Conservation (phyloP, 2,113 vertebrate genomes). For the Furnarius figulus region DNA sequence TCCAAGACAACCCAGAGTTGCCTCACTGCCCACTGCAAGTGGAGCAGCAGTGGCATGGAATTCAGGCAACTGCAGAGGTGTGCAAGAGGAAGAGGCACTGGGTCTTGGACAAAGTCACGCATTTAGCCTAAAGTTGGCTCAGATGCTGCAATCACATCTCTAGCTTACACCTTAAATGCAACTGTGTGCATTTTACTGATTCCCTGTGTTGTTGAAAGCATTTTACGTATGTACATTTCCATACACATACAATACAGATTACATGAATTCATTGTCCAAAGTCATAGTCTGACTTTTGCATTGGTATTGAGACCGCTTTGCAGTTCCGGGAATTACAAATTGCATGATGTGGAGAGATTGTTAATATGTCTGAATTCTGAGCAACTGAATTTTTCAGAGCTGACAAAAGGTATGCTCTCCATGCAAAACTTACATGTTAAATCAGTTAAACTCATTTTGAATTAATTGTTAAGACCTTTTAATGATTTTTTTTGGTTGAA, state of each 20-base stretch:
- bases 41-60: rapidly evolving
- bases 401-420: background rate
- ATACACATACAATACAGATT: background rate
- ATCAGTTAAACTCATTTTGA: background rate
- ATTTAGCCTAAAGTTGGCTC: background rate
- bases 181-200: background rate
- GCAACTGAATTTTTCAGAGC: background rate
- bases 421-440: background rate
- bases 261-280: background rate
- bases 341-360: background rate
- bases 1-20: background rate
- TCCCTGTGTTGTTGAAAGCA: background rate
- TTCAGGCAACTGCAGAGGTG: background rate
- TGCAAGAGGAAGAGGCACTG: background rate
- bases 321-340: background rate
- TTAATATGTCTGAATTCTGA: background rate
- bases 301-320: background rate
- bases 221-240: background rate
- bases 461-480: background rate
- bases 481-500: background rate
- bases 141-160: background rate
- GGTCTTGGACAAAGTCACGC: background rate
- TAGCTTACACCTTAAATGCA: background rate
- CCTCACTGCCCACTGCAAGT: background rate
- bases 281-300: background rate